Base-by-base conservation (phyloP, 2,797 vertebrate species). In the Apogon hyalosoma region DNA sequence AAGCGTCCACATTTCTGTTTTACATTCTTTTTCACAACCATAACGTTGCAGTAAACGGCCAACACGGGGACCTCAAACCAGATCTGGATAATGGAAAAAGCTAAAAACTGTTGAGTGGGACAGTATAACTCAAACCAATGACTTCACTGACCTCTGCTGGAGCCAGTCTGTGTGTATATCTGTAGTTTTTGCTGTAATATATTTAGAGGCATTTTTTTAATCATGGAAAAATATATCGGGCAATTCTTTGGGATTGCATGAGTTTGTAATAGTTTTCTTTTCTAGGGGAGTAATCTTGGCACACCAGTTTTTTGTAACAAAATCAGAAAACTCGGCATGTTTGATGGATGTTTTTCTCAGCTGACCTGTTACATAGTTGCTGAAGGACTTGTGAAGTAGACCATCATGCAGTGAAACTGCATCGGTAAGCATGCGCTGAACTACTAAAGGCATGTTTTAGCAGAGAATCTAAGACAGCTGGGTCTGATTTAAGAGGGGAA, bases 181-280 rank as follows among this genome's bases (percentile, higher is more conserved):
- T 92, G 90, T 93, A 93, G 90, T 90, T 92, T 88, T 90, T 88
- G 85, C 87, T 93, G 92, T 94, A 93, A 88, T 81, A 94, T 94
- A 94, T 89, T 88, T 92, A 93, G 89, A 92, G 88, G 89, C 90
- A 88, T 92, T 93, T 92, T 91, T 94, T 89, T 93, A 89, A 90
- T 90, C 79, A 81, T 71, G 72, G 43, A 77, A 85, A 80, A 80
- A 83, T 91, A 91, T 92, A 91, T 90, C 40, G 78, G 83, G 91
- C 92, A 93, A 86, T 93, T 93, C 79, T 90, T 90, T 86, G 86
- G 85, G 89, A 93, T 91, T 94, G 92, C 92, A 87, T 86, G 80
- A 87, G 70, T 91, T 93, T 93, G 77, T 94, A 87, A 83, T 82
- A 61, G 78, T 85, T 84, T 92, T 90, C 46, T 90, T 92, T 88